Conservation (phyloP, 2,797 vertebrate genomes). For the Etheostoma perlongum region DNA sequence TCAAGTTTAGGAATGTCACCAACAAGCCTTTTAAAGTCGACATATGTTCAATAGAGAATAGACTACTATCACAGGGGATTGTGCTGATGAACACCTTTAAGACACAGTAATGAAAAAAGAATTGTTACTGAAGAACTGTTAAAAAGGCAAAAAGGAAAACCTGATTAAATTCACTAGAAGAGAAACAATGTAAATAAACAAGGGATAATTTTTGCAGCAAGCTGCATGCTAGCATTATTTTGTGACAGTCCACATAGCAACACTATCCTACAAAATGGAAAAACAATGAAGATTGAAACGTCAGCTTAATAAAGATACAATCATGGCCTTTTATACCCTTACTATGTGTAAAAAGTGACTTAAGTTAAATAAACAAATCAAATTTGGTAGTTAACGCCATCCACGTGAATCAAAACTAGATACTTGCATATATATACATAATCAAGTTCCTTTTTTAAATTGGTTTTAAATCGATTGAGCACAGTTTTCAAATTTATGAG, state of each 20-base stretch:
- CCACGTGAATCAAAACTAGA: constrained; percentile 28
- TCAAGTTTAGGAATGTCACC: constrained; percentile 70
- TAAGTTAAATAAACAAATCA: constrained; percentile 47
- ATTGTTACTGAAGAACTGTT: constrained; percentile 2
- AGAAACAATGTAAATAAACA: constrained; percentile 19
- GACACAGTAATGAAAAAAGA: constrained; percentile 46
- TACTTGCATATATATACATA: constrained; percentile 62
- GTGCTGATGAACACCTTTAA: constrained; percentile 75
- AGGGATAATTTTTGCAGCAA: constrained; percentile 35
- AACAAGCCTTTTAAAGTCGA: constrained; percentile 52
- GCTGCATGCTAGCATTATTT: constrained; percentile 32
- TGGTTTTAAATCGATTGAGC: constrained; percentile 49
- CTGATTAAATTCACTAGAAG: constrained; percentile 22
- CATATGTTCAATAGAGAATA: constrained; percentile 69
- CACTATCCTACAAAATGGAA: constrained; percentile 38
- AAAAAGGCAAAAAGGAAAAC: constrained; percentile 50
- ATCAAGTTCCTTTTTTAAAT: constrained; percentile 36
- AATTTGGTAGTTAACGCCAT: constrained; percentile 22
- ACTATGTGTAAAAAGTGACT: constrained; percentile 44
- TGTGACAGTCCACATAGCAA: constrained; percentile 36
- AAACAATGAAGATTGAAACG: constrained; percentile 45
- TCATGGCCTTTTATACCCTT: constrained; percentile 32
- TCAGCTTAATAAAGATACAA: constrained; percentile 68
- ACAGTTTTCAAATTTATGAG: constrained; percentile 64
- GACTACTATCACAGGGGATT: constrained; percentile 77